phyloP scores from a whole-genome alignment of 2,888 invertebrate species.

The Panopea generosa region DNA sequence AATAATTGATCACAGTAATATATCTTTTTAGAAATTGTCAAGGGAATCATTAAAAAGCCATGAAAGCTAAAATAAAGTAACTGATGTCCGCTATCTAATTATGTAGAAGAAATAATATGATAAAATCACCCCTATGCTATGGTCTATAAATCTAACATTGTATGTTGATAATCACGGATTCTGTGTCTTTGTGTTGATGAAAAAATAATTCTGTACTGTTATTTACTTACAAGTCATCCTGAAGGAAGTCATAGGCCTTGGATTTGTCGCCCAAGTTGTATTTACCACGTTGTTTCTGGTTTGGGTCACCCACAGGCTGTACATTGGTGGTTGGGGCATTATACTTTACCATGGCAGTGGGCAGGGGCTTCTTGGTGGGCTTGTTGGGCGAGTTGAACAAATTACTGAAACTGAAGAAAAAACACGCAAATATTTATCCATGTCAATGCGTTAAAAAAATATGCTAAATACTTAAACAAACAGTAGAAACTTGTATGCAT shows the following conservation, averaged over 20 bases:
- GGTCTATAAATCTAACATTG: too few species aligned
- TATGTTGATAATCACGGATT: too few species aligned
- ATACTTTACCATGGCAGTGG: conserved; percentile 89
- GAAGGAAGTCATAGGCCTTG: conserved; percentile 86
- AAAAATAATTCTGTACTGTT: too few species aligned
- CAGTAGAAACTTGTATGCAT: background rate
- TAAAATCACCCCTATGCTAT: too few species aligned
- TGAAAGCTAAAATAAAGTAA: too few species aligned
- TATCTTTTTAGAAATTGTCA: too few species aligned
- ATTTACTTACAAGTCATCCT: conserved; percentile 85
- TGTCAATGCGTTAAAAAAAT: background rate
- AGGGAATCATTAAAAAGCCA: too few species aligned
- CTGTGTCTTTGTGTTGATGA: too few species aligned
- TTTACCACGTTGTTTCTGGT: conserved; percentile 86
- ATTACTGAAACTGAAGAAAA: conserved; percentile 89
- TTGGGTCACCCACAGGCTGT: conserved; percentile 88
- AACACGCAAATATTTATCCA: background rate
- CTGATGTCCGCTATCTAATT: too few species aligned
- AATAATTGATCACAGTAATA: too few species aligned
- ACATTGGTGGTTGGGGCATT: conserved; percentile 90
- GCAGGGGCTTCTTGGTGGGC: conserved; percentile 79
- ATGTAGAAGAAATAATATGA: too few species aligned
- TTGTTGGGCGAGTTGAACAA: conserved; percentile 88
- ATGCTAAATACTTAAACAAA: background rate
- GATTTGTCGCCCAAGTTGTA: conserved; percentile 87